Evolutionary conservation across 2,113 vertebrate genomes (phyloP).

Genomic region (Dromas ardeola): DNA sequence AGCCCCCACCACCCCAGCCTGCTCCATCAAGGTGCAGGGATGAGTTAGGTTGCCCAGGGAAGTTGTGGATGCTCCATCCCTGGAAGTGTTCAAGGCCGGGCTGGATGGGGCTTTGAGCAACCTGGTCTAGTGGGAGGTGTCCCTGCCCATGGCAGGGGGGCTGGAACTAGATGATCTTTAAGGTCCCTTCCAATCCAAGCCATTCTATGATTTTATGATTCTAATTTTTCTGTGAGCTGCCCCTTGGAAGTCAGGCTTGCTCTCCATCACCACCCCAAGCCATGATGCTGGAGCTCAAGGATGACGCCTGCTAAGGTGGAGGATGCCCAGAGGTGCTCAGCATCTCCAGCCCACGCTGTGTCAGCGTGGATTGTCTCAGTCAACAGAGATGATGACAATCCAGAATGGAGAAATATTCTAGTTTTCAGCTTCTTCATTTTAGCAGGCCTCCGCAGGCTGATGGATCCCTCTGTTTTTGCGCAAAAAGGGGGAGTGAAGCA

Average conservation of each 20-base stretch:
- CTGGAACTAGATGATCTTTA: too few relatives aligned
- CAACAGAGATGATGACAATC: fast-evolving
- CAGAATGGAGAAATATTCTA: neutral
- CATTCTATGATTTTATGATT: too few relatives aligned
- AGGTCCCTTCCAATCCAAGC: too few relatives aligned
- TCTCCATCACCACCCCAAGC: neutral
- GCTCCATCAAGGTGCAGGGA: neutral
- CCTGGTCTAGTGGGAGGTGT: too few relatives aligned
- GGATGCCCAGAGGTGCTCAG: neutral
- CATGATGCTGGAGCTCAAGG: neutral
- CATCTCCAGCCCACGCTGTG: neutral
- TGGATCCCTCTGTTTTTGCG: neutral
- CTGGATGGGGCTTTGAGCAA: too few relatives aligned
- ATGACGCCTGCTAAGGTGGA: neutral
- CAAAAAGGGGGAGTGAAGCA: neutral
- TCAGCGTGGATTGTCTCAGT: neutral
- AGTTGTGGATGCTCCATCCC: too few relatives aligned
- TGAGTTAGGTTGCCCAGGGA: neutral
- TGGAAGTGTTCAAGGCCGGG: too few relatives aligned
- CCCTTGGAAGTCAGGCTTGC: neutral
- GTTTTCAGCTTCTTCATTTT: neutral
- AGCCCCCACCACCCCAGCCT: fast-evolving
- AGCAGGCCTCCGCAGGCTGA: neutral
- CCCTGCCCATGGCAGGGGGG: too few relatives aligned
- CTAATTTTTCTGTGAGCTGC: neutral